Percentiles rank a stretch among this genome's conserved stretches.
phyloP scores from a whole-genome alignment of 2,888 invertebrate genomes.

The Baccha elongata region DNA sequence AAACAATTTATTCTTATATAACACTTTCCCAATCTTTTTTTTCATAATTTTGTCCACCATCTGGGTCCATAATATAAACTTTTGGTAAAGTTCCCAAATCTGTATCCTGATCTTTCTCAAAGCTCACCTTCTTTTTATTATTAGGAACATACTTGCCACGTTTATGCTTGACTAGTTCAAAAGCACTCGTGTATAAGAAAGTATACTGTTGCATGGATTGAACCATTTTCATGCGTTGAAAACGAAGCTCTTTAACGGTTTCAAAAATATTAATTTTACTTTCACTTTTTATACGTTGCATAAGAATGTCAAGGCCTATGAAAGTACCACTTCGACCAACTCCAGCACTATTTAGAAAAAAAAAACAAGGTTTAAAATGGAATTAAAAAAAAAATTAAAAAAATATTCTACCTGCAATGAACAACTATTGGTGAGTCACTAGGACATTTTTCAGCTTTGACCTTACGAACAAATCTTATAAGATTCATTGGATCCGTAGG shows the following conservation, averaged over 20 bases:
- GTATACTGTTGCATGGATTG: slow-evolving; percentile 85
- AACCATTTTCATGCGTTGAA: slow-evolving; percentile 89
- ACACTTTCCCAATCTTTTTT: slow-evolving; percentile 48
- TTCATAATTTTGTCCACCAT: slow-evolving; percentile 48
- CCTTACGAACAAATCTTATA: slow-evolving; percentile 86
- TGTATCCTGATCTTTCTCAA: slow-evolving; percentile 71
- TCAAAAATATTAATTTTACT: slow-evolving; percentile 87
- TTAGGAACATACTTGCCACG: slow-evolving; percentile 91
- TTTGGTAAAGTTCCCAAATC: slow-evolving; percentile 42
- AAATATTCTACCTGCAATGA: slow-evolving; percentile 87
- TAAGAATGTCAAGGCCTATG: slow-evolving; percentile 87
- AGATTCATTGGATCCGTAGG: slow-evolving; percentile 85
- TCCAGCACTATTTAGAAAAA: slow-evolving; percentile 89
- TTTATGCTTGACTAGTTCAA: slow-evolving; percentile 80
- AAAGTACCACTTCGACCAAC: slow-evolving; percentile 90
- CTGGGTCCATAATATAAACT: slow-evolving; percentile 48
- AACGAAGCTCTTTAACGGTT: slow-evolving; percentile 87
- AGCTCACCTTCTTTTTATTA: slow-evolving; percentile 73
- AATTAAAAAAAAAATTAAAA: too few species aligned
- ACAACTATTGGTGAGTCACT: slow-evolving; percentile 85
- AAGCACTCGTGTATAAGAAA: slow-evolving; percentile 80
- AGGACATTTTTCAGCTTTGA: slow-evolving; percentile 82
- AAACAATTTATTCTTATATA: slow-evolving; percentile 37
- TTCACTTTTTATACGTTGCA: slow-evolving; percentile 86
- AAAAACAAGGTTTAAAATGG: too few species aligned